Evolutionary conservation across 2,113 vertebrate species (phyloP).

Genomic region (Helogale parvula): DNA sequence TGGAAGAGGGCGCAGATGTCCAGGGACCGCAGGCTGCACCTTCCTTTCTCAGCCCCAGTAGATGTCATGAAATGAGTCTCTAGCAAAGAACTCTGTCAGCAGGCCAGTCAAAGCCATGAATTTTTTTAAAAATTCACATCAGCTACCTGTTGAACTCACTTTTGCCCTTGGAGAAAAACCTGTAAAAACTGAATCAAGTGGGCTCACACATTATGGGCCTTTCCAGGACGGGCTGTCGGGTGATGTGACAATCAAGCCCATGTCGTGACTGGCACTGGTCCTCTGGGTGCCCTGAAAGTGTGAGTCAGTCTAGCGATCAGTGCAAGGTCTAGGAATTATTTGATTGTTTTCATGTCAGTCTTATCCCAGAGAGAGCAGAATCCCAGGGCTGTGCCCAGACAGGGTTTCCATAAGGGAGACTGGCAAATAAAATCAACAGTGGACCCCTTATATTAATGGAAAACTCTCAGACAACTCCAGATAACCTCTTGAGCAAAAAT

Average conservation of each 20-base stretch:
- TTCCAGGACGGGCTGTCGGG: background rate
- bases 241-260: background rate
- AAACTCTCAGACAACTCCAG: background rate
- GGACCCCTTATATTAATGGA: background rate
- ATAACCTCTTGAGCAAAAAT: background rate
- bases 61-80: background rate
- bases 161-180: background rate
- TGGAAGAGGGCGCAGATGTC: background rate
- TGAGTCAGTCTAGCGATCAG: background rate
- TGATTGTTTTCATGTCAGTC: background rate
- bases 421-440: background rate
- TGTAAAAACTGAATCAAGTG: background rate
- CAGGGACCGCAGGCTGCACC: background rate
- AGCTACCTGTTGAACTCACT: background rate
- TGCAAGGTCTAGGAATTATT: background rate
- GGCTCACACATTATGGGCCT: background rate
- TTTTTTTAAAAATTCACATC: background rate
- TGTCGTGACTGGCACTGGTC: background rate
- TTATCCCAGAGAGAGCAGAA: background rate
- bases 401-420: rapidly evolving
- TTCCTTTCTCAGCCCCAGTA: background rate
- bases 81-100: background rate
- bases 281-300: background rate
- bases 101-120: background rate
- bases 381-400: background rate